Percentiles rank a stretch among this genome's conserved stretches.
Conservation (phyloP, 1,140 invertebrate genomes). For the Chironomus tepperi region DNA sequence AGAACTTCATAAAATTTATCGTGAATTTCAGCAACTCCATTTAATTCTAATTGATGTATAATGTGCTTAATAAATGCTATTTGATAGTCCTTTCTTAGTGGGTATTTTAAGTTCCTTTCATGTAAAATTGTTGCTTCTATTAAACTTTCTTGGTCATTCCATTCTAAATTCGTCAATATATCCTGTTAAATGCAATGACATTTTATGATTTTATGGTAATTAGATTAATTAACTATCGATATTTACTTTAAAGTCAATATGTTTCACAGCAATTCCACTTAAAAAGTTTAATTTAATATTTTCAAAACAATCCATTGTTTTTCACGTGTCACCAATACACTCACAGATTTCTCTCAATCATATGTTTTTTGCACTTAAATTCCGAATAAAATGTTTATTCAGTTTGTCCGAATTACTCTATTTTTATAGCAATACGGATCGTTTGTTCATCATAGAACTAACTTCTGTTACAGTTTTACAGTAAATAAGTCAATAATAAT, state of each 20-base stretch:
- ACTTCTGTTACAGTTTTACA: too few species aligned
- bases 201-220: neutral
- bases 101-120: slow-evolving; percentile 30
- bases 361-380: too few species aligned
- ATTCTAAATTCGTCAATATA: neutral
- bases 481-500: too few species aligned
- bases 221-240: neutral
- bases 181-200: neutral
- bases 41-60: slow-evolving; percentile 31
- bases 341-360: too few species aligned
- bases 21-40: slow-evolving; percentile 33
- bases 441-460: too few species aligned
- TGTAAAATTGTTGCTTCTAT: slow-evolving; percentile 32
- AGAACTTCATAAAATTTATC: slow-evolving; percentile 33
- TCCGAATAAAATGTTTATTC: too few species aligned
- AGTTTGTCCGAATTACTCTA: too few species aligned
- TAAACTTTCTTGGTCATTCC: slow-evolving; percentile 33
- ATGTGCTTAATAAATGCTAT: slow-evolving; percentile 35
- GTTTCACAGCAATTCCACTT: neutral
- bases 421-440: too few species aligned
- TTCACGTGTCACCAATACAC: neutral
- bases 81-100: slow-evolving; percentile 34
- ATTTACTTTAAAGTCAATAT: neutral
- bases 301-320: neutral
- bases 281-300: neutral